Evolutionary conservation across 2,797 vertebrate species (phyloP), one percentile per base, ranked within the genome.

Genomic region (Pseudopleuronectes americanus): DNA sequence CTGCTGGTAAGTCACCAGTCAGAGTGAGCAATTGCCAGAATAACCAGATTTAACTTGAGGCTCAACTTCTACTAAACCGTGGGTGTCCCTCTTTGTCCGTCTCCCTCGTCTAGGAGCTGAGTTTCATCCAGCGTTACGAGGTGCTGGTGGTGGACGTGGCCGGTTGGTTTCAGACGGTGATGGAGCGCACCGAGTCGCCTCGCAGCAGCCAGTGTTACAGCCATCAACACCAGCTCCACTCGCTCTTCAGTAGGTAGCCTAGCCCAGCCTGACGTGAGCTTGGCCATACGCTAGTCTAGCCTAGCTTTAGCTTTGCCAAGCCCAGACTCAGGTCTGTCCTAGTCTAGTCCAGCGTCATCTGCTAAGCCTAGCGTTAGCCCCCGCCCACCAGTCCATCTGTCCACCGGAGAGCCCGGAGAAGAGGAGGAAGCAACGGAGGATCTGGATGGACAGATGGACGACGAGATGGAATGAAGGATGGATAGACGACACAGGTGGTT

Each of bases 181-280:
- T 99, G 97, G 97, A 97, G 77, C 93, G 94, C 85, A 99, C 97
- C 0, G 97, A 99, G 90, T 98, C 97, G 0, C 97, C 97, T 0
- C 95, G 97, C 85, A 96, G 95, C 74, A 97, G 96, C 71, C 95
- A 96, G 83, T 96, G 94, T 93, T 96, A 96, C 90, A 96, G 93
- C 93, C 97, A 96, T 92, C 97, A 96, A 87, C 96, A 97, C 89
- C 94, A 94, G 87, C 95, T 97, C 77, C 96, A 97, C 79, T 96
- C 97, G 8, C 96, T 98, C 91, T 98, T 97, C 92, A 96, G 93
- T 89, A 96, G 97, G 97, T 99, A 98, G 96, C 96, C 87, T 83
- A 83, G 80, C 65, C 57, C 74, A 22, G 70, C 68, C 45, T 12
- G 41, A 53, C 62, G 68, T 71, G 68, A 78, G 80, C 86, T 76